Conservation (phyloP, 2,888 invertebrate species). For the Cryptus armator region DNA sequence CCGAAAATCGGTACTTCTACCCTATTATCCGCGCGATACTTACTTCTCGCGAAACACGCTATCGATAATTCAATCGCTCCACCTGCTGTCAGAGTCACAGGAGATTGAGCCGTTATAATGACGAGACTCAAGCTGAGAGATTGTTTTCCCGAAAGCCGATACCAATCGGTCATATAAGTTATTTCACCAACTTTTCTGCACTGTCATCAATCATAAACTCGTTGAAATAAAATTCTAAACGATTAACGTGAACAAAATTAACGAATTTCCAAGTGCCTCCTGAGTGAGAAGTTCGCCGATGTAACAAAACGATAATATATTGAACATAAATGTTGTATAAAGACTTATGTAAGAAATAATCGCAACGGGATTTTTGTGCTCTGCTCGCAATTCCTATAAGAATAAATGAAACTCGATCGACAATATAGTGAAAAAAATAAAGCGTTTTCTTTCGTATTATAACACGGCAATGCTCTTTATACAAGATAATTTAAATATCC, state of each 20-base stretch:
- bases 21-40: too few relatives aligned
- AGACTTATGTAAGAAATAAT: constrained; percentile 4
- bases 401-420: constrained; percentile 29
- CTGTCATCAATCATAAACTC: constrained; percentile 49
- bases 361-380: constrained; percentile 52
- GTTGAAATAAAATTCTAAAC: too few relatives aligned
- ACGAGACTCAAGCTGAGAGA: constrained; percentile 50
- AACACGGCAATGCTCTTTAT: background rate
- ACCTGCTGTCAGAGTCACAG: constrained; percentile 34
- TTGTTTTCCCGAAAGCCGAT: constrained; percentile 55
- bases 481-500: constrained; percentile 68
- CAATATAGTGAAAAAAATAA: too few relatives aligned
- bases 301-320: constrained; percentile 79
- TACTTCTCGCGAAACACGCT: too few relatives aligned
- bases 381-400: constrained; percentile 45
- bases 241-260: background rate
- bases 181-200: constrained; percentile 73
- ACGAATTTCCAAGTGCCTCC: constrained; percentile 67
- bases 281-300: constrained; percentile 77
- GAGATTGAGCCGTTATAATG: constrained; percentile 52
- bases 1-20: too few relatives aligned
- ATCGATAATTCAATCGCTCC: too few relatives aligned
- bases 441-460: too few relatives aligned
- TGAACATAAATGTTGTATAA: constrained; percentile 62
- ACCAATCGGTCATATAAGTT: constrained; percentile 71